Conservation (phyloP, 2,888 invertebrate species). For the Philhelius pedissequus region DNA sequence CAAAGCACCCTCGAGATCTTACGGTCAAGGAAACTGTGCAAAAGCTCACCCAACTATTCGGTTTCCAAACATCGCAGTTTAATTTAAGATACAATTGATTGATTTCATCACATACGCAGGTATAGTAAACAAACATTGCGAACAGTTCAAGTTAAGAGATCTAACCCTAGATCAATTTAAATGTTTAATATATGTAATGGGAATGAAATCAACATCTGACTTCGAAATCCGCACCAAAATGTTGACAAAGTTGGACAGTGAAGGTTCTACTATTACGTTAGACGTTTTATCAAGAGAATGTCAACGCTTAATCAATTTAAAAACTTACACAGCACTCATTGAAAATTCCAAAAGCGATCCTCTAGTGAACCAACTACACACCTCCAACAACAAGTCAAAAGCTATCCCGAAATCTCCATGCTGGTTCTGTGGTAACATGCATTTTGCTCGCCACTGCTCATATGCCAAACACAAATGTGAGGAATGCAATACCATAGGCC, state of each 20-base stretch:
- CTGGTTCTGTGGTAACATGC: conserved; percentile 64
- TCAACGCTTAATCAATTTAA: conserved; percentile 56
- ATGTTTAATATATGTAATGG: conserved; percentile 66
- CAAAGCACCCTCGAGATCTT: neutral
- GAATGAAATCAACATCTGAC: conserved; percentile 61
- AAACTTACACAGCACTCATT: conserved; percentile 53
- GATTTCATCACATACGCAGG: conserved; percentile 58
- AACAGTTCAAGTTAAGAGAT: conserved; percentile 36
- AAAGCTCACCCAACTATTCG: conserved; percentile 54
- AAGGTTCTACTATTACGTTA: conserved; percentile 40
- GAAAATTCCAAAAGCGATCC: too few species aligned
- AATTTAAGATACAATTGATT: conserved; percentile 50
- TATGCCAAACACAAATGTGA: conserved; percentile 55
- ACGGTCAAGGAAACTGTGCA: conserved; percentile 29
- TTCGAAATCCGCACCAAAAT: conserved; percentile 62
- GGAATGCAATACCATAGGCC: conserved; percentile 34
- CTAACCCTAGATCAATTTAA: too few species aligned
- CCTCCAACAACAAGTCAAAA: conserved; percentile 24
- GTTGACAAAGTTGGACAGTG: too few species aligned
- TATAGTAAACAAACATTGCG: conserved; percentile 38
- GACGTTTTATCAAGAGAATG: conserved; percentile 54
- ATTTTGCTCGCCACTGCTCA: conserved; percentile 41
- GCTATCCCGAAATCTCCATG: conserved; percentile 55
- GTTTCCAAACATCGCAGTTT: conserved; percentile 58
- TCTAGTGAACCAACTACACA: too few species aligned